Evolutionary conservation across 2,888 invertebrate genomes (phyloP).

Genomic region (Dexiosoma caninum): DNA sequence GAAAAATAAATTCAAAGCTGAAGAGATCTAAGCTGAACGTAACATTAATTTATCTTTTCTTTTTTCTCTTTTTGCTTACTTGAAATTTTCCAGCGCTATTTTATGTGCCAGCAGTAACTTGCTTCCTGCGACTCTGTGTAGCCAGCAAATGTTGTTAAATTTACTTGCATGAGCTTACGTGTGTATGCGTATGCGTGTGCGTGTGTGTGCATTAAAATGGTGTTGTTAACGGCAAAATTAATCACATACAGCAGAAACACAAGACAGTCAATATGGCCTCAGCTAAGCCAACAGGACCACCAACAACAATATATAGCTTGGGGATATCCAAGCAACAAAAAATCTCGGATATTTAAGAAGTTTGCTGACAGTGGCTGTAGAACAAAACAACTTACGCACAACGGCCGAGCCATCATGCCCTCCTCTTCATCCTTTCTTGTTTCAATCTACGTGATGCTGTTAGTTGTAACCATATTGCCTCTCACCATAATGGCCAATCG

Average conservation of each 20-base stretch:
- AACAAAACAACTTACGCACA: neutral
- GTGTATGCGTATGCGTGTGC: slow-evolving; percentile 20
- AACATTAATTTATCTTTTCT: neutral
- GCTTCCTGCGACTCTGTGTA: neutral
- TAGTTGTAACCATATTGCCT: slow-evolving; percentile 52
- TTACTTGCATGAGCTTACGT: neutral
- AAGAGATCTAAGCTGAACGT: neutral
- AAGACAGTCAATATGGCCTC: slow-evolving; percentile 29
- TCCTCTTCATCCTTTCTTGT: slow-evolving; percentile 11
- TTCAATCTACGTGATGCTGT: slow-evolving; percentile 31
- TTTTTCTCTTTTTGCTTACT: neutral
- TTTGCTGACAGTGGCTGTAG: neutral
- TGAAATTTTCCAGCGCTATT: neutral
- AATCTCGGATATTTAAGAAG: neutral
- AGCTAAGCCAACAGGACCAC: neutral
- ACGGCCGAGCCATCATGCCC: slow-evolving; percentile 27
- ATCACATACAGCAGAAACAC: slow-evolving; percentile 23
- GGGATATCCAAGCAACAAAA: slow-evolving; percentile 8
- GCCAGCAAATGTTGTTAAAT: slow-evolving; percentile 15
- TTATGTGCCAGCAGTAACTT: neutral
- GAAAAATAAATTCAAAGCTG: neutral
- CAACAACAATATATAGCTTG: neutral
- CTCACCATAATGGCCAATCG: slow-evolving; percentile 60
- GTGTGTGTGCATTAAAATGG: slow-evolving; percentile 26
- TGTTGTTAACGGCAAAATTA: slow-evolving; percentile 31